Base-by-base conservation (phyloP, 2,797 vertebrate species). In the Aplochiton taeniatus region DNA sequence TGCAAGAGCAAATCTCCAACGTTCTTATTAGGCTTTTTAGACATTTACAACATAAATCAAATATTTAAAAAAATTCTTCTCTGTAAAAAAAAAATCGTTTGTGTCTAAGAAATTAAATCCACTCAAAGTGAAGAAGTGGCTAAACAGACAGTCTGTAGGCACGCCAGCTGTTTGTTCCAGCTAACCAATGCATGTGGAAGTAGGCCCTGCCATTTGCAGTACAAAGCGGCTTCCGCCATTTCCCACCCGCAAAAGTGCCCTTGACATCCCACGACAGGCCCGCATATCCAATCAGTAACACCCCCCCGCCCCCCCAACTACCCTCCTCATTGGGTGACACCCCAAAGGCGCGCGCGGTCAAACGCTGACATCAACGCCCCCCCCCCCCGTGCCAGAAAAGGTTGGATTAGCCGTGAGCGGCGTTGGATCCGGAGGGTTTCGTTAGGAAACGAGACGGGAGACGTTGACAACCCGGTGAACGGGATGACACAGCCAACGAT, bases 361-460 rank as follows among this genome's bases (percentile, higher is more conserved):
- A 61, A 78, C 50, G 56, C 11, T 19, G 17, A 58, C 57, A 68
- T 81, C 80, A 81, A 83, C 67, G 58, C 72, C 71, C 44, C 31
- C 0, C 67, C 55, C 72, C 71, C 44, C 31, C 0, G 1, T 75
- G 72, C 83, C 69, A 78, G 65, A 66, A 72, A n/a, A 10, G n/a
- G n/a, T 11, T 4, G 44, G 58, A 2, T 58, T 18, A 18, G 12
- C 19, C n/a, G 14, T 12, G 4, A 14, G 51, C 31, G n/a, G 17
- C 5, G 52, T 62, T 51, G 31, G 47, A 49, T 62, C 47, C 18
- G 20, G 19, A n/a, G 60, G 12, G 42, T 4, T 14, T 11, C 50
- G 11, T 62, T 19, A 17, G 17, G 9, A 76, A 70, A 41, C 1
- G 5, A 55, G 18, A 31, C 45, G 48, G 69, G 63, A 69, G 19